Evolutionary conservation across 2,797 vertebrate species (phyloP).

Genomic region (Trematomus bernacchii): DNA sequence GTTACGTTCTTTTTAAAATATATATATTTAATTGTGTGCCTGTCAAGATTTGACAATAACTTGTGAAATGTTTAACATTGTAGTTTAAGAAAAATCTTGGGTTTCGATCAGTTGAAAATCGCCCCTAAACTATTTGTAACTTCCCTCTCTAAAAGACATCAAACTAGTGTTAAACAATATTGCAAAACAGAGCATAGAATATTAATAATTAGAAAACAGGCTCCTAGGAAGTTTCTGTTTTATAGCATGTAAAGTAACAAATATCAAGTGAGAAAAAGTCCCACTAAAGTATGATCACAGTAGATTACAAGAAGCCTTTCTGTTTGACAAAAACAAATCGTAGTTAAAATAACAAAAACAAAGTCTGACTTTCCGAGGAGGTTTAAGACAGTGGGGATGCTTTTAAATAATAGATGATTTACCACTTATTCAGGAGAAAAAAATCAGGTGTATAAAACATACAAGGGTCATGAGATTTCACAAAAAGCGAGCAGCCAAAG

Average conservation of each 20-base stretch:
- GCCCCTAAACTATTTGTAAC: not conserved
- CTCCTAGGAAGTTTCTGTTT: constrained; percentile 23
- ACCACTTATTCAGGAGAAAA: not conserved
- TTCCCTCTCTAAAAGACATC: not conserved
- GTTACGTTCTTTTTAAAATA: not conserved
- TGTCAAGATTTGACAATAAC: not conserved
- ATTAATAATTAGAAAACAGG: not conserved
- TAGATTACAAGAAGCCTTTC: not conserved
- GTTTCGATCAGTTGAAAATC: not conserved
- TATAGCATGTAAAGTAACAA: constrained; percentile 14
- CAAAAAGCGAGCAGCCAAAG: not conserved
- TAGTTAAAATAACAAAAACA: not conserved
- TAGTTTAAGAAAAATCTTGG: not conserved
- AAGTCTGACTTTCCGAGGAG: not conserved
- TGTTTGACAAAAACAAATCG: not conserved
- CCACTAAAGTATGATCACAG: not conserved
- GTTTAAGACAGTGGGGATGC: not conserved
- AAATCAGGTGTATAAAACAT: not conserved
- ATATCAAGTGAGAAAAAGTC: constrained; percentile 3
- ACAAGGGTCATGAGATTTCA: not conserved
- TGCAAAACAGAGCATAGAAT: not conserved
- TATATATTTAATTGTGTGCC: not conserved
- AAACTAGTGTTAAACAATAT: not conserved
- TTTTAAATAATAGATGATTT: not conserved
- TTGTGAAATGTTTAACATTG: not conserved